Base-by-base conservation (phyloP, 2,113 vertebrate genomes). In the Notarius quadriscutis region DNA sequence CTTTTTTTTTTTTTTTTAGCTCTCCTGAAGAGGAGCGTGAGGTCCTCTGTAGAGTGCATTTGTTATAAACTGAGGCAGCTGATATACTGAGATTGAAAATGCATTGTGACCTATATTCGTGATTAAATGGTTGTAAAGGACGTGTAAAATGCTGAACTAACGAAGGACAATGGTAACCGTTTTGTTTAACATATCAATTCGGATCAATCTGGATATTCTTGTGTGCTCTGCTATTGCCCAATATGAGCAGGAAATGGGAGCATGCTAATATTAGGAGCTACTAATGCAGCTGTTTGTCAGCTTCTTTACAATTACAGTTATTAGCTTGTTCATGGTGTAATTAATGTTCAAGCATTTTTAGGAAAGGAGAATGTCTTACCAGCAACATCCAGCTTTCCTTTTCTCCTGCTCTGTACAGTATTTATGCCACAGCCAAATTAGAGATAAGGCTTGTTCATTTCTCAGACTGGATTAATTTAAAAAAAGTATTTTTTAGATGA, bases 241-340 rank as follows among this genome's bases (percentile, higher is more conserved):
- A 20, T 55, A n/a, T 79, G 50, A 20, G 27, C 78, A 57, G 78
- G 58, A 57, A 80, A 58, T 34, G 15, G 78, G 78, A 80, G 27
- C 55, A 20, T 58, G 53, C 78, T 80, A 80, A 58, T 57, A 57
- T 80, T 80, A 80, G 78, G 78, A 80, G 12, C 78, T 55, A 27
- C 51, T 80, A 80, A 80, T 57, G n/a, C 78, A 80, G 77, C 25
- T 55, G 51, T 78, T 78, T 78, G 48, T 53, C 50, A 53, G 75
- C 75, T 57, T 79, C 53, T 12, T 58, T 57, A 58, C 78, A 58
- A 80, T 80, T 58, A 80, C 78, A 58, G 78, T 58, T 58, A 80
- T 80, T 80, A 80, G 55, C 78, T 30, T 11, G 55, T 4, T 58
- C 27, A 22, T 55, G n/a, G 75, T 79, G n/a, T 55, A 79, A 79